Base-by-base conservation (phyloP, 2,888 invertebrate genomes). In the Plagiodera versicolora region DNA sequence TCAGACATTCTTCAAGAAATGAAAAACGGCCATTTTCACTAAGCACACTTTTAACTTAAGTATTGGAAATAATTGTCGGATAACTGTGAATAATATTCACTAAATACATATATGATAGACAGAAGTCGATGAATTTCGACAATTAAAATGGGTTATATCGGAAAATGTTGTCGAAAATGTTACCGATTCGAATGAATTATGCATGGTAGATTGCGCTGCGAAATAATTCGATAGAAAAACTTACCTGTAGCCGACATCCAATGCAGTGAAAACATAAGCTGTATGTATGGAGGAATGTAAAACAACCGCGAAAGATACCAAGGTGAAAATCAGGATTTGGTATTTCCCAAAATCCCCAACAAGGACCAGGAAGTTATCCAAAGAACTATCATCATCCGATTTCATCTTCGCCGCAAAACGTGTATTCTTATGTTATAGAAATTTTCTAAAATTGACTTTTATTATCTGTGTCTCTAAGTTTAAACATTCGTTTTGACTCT, bases 191-290 rank as follows among this genome's bases (percentile, higher is more conserved):
- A n/a, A n/a, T n/a, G n/a, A n/a, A n/a, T n/a, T n/a, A n/a, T n/a
- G n/a, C n/a, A n/a, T n/a, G n/a, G n/a, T n/a, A n/a, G n/a, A n/a
- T n/a, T n/a, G n/a, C n/a, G n/a, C n/a, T 28, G 16, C 10, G 11
- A 24, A 24, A 24, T 5, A 5, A 24, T 24, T 24, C 4, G 3
- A 24, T 24, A 3, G 6, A 24, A n/a, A 4, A 1, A 56, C 63
- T 72, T 80, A 90, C 90, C 90, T 88, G 81, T 90, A 87, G 46
- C 85, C 83, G 16, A 89, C 80, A 60, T 86, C 84, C 52, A 86
- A 86, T 0, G 90, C 88, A 0, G 89, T 87, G 76, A 90, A 91
- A 62, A 89, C 86, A 71, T 87, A 90, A 51, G 87, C 86, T 67
- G 87, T 83, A 72, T 84, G 86, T 64, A 86, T 84, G 0, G 87